Base-by-base conservation (phyloP, 2,113 vertebrate species). In the Salvelinus alpinus region DNA sequence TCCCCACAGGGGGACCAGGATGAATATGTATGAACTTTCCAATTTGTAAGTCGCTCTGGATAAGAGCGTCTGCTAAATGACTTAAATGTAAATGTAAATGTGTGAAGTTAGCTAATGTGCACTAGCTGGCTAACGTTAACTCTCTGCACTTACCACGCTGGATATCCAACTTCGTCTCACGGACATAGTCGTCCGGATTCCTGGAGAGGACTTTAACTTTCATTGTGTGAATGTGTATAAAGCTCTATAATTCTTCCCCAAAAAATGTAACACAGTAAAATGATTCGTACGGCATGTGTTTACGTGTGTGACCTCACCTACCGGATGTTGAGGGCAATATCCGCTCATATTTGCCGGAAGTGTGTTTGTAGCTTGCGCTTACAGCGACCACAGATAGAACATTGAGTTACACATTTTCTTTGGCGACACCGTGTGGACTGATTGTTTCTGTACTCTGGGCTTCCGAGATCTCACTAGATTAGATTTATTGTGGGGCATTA, bases 151-250 rank as follows among this genome's bases (percentile, higher is more conserved):
- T 88, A 98, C 97, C 96, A 69, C 95, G 94, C 81, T 97, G 96
- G 64, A 99, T 90, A 73, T 99, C 97, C 38, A 91, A 80, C 71
- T 95, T 98, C 5, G 97, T 99, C 70, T 99, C 97, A 18, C 97
- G 93, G 69, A 98, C 93, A 54, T 97, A 98, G 76, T 96, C 91
- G 71, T 99, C 96, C 73, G 96, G 96, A 34, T 98, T 99, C 70
- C 96, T 93, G 54, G 94, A 95, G 72, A 98, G 85, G 74, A 98
- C 94, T 88, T 96, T 98, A 48, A 98, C 97, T 77, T 97, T 95
- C 97, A 98, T 98, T 70, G 78, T 18, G 20, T 16, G 8, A 22
- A 22, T 62, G 8, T 62, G n/a, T 62, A 22, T 22, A 62, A 62
- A 62, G 20, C 20, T 62, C n/a, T 62, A n/a, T 22, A 62, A 8